Conservation (phyloP, 1,140 invertebrate genomes). For the Pseudomyrmex cubaensis region DNA sequence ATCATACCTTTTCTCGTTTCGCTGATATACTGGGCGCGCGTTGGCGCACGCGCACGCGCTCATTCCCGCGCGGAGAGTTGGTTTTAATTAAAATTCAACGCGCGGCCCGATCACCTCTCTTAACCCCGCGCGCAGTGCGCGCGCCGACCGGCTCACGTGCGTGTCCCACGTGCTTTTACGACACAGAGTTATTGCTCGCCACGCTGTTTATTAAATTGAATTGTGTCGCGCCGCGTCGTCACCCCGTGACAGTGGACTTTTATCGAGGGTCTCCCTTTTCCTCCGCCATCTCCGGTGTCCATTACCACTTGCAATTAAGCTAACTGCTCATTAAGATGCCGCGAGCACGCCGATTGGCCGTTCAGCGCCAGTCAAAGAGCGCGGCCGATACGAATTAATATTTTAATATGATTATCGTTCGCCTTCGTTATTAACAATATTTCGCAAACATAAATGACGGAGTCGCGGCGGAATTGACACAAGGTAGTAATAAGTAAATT, state of each 20-base stretch:
- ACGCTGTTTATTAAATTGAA: slow-evolving; percentile 70
- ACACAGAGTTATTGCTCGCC: slow-evolving; percentile 60
- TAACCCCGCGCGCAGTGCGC: slow-evolving; percentile 25
- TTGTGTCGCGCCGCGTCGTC: slow-evolving; percentile 56
- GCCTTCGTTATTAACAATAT: neutral
- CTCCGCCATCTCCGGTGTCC: neutral
- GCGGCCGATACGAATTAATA: neutral
- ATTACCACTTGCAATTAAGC: slow-evolving; percentile 60
- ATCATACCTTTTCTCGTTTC: too few species aligned
- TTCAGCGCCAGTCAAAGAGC: slow-evolving; percentile 40
- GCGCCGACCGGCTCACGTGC: slow-evolving; percentile 17
- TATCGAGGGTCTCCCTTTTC: slow-evolving; percentile 17
- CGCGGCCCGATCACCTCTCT: slow-evolving; percentile 38
- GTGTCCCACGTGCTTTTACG: slow-evolving; percentile 68
- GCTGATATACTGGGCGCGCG: neutral
- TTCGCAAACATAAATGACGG: neutral
- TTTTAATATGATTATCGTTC: slow-evolving; percentile 1
- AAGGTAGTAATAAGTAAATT: too few species aligned
- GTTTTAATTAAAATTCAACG: slow-evolving; percentile 55
- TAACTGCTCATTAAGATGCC: slow-evolving; percentile 54
- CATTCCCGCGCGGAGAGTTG: neutral
- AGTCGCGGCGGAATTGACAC: too few species aligned
- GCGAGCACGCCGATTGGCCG: slow-evolving; percentile 23
- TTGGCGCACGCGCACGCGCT: neutral
- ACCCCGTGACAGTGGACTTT: slow-evolving; percentile 28